Evolutionary conservation across 2,888 invertebrate genomes (phyloP).

Genomic region (Slavum lentiscoides): DNA sequence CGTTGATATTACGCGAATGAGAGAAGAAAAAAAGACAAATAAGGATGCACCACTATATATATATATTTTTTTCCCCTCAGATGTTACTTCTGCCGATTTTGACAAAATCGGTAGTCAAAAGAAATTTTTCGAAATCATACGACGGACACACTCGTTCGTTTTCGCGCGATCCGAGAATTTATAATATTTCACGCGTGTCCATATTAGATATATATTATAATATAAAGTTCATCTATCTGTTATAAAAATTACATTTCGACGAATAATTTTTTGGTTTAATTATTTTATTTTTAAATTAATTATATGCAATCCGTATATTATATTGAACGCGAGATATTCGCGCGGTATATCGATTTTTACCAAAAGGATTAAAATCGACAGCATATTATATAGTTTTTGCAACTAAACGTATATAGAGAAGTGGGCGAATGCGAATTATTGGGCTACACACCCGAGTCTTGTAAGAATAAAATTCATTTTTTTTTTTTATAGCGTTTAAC

Average conservation of each 20-base stretch:
- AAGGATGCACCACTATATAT: not conserved
- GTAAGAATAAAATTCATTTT: not conserved
- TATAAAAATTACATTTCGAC: not conserved
- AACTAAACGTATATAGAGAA: not conserved
- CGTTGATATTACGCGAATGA: constrained; percentile 23
- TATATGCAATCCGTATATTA: too few relatives aligned
- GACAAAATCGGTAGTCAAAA: constrained; percentile 16
- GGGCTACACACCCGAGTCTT: too few relatives aligned
- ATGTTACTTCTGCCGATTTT: constrained; percentile 19
- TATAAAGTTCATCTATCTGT: not conserved
- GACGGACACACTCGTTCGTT: not conserved
- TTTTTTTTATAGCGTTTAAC: not conserved
- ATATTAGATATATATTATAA: too few relatives aligned
- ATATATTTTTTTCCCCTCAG: constrained; percentile 6
- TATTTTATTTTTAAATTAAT: not conserved
- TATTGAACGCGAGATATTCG: too few relatives aligned
- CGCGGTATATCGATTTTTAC: too few relatives aligned
- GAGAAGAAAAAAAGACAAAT: constrained; percentile 27
- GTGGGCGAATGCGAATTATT: too few relatives aligned
- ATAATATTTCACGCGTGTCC: not conserved
- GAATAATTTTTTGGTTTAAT: not conserved
- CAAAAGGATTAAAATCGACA: constrained; percentile 2
- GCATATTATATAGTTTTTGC: not conserved
- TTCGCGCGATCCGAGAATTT: not conserved
- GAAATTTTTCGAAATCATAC: not conserved